These are phyloP conservation scores for Lepeophtheirus salmonis DNA, from an alignment of 1,140 invertebrate genomes.

Conservation along the genomic window DNA sequence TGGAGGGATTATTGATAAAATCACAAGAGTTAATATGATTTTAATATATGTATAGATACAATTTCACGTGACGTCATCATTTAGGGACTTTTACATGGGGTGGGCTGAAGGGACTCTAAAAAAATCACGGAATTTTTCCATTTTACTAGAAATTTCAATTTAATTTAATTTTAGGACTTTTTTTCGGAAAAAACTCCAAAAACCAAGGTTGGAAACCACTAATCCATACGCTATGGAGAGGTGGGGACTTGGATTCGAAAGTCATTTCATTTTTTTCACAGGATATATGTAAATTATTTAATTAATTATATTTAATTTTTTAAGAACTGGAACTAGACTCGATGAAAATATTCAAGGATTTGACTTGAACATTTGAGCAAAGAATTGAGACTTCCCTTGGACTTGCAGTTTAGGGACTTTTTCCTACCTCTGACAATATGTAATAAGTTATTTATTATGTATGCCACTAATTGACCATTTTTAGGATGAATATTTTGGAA, in stretches of 20 bases:
- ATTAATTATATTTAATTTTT: background rate
- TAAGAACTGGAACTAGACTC: background rate
- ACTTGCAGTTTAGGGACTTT: no score
- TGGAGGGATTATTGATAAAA: slow-evolving; percentile 5
- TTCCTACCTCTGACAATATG: background rate
- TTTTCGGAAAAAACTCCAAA: background rate
- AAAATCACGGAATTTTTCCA: background rate
- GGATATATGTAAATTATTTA: background rate
- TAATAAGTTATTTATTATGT: background rate
- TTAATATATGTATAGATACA: background rate
- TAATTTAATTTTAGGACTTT: background rate
- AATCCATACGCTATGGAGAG: no score
- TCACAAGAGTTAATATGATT: background rate
- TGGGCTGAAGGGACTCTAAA: background rate
- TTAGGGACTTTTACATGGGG: background rate
- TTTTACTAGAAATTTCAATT: background rate
- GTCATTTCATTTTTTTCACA: no score
- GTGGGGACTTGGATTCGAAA: no score
- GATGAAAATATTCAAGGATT: background rate
- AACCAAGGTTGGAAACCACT: background rate
- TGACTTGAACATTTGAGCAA: no score
- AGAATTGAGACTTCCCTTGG: no score
- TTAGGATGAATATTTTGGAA: background rate
- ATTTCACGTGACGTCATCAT: no score
- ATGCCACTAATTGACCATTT: background rate